These are phyloP conservation scores for Bembecia ichneumoniformis DNA, from an alignment of 2,888 invertebrate species.

Conservation along the genomic window DNA sequence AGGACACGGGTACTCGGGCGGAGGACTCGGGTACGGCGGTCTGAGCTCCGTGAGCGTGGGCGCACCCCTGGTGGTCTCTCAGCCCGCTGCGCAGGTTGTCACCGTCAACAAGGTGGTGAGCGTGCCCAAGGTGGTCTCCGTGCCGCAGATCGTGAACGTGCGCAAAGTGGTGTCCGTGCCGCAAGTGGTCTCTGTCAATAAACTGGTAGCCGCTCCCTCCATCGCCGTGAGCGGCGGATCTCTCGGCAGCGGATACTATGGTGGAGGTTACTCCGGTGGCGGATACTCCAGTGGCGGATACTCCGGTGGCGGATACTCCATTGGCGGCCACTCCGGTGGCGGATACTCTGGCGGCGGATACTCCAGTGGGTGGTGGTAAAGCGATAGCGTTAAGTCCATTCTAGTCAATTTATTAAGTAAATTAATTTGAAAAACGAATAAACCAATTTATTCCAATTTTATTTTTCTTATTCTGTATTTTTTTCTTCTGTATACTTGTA, in stretches of 20 bases:
- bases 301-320: conserved; percentile 13
- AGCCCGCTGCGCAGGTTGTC: conserved; percentile 23
- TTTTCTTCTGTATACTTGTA: too few relatives aligned
- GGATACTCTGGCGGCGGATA: conserved; percentile 7
- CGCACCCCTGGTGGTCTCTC: conserved; percentile 34
- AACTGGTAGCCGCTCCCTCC: conserved; percentile 30
- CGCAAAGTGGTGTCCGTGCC: conserved; percentile 37
- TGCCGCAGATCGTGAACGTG: conserved; percentile 31
- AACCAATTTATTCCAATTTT: too few relatives aligned
- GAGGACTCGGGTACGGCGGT: conserved; percentile 29
- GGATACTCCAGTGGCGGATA: conserved; percentile 16
- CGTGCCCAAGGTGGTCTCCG: conserved; percentile 25
- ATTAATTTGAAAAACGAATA: not conserved
- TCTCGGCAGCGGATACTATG: conserved; percentile 8
- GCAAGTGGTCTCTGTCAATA: conserved; percentile 41
- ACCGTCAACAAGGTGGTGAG: conserved; percentile 34
- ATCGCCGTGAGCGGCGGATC: conserved; percentile 14
- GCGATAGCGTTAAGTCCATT: not conserved
- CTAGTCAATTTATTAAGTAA: conserved; percentile 8
- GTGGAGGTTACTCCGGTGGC: conserved; percentile 10
- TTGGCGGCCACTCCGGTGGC: conserved; percentile 7
- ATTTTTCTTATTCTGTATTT: too few relatives aligned
- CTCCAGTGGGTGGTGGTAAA: conserved; percentile 19
- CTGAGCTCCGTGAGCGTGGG: conserved; percentile 28
- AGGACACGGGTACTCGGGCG: conserved; percentile 18